phyloP scores from a whole-genome alignment of 1,140 invertebrate species.

The Batillaria attramentaria region DNA sequence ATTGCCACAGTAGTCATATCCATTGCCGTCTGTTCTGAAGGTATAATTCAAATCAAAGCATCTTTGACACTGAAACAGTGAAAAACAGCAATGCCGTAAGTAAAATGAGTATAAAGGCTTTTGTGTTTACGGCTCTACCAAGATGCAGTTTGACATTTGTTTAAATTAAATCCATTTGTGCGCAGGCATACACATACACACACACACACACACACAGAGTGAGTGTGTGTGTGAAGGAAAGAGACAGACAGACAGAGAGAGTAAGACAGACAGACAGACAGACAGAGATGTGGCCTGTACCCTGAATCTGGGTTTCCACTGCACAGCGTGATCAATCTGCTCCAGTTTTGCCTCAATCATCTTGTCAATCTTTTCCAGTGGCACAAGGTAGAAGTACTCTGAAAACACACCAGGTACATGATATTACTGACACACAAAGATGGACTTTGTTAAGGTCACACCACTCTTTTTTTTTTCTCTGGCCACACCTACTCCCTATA shows the following conservation, averaged over 20 bases:
- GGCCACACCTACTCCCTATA: too few relatives aligned
- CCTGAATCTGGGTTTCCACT: constrained; percentile 64
- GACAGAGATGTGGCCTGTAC: constrained; percentile 36
- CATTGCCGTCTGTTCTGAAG: too few relatives aligned
- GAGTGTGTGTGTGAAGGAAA: neutral
- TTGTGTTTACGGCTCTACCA: too few relatives aligned
- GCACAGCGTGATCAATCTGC: constrained; percentile 57
- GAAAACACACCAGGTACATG: constrained; percentile 32
- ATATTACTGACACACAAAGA: neutral
- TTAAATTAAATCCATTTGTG: neutral
- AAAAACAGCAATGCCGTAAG: too few relatives aligned
- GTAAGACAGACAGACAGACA: neutral
- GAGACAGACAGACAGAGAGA: neutral
- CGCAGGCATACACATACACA: too few relatives aligned
- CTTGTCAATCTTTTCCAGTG: constrained; percentile 61
- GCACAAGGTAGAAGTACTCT: constrained; percentile 65
- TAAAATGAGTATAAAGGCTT: too few relatives aligned
- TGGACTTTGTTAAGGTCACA: too few relatives aligned
- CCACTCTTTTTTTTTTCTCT: too few relatives aligned
- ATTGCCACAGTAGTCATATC: too few relatives aligned
- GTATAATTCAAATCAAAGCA: too few relatives aligned
- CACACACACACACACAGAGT: neutral
- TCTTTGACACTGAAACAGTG: too few relatives aligned
- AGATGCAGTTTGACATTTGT: neutral
- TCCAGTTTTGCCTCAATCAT: constrained; percentile 56